phyloP scores from a whole-genome alignment of 2,888 invertebrate genomes.

The Aspidapion aeneum region DNA sequence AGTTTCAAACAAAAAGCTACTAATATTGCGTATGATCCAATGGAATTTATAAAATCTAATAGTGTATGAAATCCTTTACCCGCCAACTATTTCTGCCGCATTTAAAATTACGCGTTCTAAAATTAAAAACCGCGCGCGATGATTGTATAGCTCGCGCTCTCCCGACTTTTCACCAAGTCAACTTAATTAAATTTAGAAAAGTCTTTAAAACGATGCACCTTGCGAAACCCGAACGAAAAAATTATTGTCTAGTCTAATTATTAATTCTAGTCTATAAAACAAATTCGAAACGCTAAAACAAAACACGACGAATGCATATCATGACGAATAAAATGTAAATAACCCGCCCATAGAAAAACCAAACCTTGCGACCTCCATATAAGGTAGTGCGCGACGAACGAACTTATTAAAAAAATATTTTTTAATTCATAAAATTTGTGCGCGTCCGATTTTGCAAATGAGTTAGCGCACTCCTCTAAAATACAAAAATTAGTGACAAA shows the following conservation, averaged over 20 bases:
- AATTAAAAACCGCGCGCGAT: slow-evolving; percentile 27
- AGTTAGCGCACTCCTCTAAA: no score
- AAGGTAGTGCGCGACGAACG: background rate
- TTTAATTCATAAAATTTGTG: no score
- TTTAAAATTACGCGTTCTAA: slow-evolving; percentile 42
- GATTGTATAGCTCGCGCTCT: slow-evolving; percentile 13
- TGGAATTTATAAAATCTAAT: background rate
- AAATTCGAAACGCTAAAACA: background rate
- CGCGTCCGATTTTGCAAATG: no score
- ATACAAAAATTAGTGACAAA: no score
- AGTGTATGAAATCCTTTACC: slow-evolving; percentile 10
- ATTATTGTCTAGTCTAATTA: no score
- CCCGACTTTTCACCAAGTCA: background rate
- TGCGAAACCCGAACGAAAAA: background rate
- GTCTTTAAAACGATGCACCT: background rate
- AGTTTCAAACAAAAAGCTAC: no score
- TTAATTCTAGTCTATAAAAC: no score
- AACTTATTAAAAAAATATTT: no score
- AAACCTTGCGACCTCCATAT: background rate
- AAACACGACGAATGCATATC: background rate
- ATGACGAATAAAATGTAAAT: background rate
- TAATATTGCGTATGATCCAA: no score
- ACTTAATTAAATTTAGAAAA: no score
- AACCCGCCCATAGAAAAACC: background rate
- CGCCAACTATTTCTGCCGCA: slow-evolving; percentile 38